A percentile compares a stretch with the other conserved stretches of the same genome.
phyloP scores from a whole-genome alignment of 2,797 vertebrate genomes.

The Rhabdomys pumilio region DNA sequence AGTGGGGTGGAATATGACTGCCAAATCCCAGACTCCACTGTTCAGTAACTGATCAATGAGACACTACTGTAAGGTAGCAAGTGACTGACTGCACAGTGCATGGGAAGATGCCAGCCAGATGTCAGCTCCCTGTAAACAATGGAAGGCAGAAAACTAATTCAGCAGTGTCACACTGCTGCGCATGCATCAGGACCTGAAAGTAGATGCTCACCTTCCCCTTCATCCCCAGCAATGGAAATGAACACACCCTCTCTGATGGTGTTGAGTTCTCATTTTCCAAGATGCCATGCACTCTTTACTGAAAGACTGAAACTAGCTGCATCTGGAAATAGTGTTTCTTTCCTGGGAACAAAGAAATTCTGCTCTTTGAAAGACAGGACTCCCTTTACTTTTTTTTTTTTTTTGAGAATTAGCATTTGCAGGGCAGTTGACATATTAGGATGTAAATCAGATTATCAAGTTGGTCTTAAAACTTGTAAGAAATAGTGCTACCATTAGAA shows the following conservation, averaged over 20 bases:
- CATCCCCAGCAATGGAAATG: conserved; percentile 35
- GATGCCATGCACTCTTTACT: neutral
- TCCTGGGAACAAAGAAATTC: neutral
- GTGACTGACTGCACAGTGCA: neutral
- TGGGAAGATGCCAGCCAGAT: conserved; percentile 60
- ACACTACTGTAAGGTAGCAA: conserved; percentile 55
- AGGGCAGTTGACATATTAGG: conserved; percentile 11
- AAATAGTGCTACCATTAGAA: conserved; percentile 25
- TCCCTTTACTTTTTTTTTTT: neutral
- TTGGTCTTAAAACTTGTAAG: conserved; percentile 34
- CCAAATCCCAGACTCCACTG: conserved; percentile 21
- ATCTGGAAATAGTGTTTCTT: conserved; percentile 15
- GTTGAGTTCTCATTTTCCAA: conserved; percentile 48
- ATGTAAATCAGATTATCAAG: conserved; percentile 14
- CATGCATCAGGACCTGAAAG: neutral
- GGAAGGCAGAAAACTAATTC: conserved; percentile 39
- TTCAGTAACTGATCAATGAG: conserved; percentile 22
- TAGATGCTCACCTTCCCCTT: conserved; percentile 4
- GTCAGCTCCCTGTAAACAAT: conserved; percentile 34
- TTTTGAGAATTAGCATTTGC: conserved; percentile 1
- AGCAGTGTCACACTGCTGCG: neutral
- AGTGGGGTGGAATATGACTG: neutral
- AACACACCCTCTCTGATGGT: neutral
- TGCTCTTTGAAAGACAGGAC: conserved; percentile 31
- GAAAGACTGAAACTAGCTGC: neutral